A percentile compares a stretch with the other conserved stretches of the same genome.
phyloP scores from a whole-genome alignment of 2,888 invertebrate species.

The Leptodirus hochenwartii region DNA sequence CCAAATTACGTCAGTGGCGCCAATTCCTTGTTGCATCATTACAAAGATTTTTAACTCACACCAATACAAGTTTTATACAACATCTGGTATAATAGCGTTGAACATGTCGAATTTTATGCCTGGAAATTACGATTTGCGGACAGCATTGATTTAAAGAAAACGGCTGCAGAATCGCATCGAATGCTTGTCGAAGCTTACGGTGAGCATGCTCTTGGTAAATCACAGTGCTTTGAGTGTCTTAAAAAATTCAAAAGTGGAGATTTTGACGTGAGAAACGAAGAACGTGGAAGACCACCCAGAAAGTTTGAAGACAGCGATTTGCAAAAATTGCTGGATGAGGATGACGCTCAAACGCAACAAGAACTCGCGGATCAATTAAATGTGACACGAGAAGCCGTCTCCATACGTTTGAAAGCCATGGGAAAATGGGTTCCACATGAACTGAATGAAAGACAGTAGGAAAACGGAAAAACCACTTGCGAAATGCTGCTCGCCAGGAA shows the following conservation, averaged over 20 bases:
- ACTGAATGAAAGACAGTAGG: constrained; percentile 11
- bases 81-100: too few relatives aligned
- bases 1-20: too few relatives aligned
- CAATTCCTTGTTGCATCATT: too few relatives aligned
- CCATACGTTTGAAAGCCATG: constrained; percentile 14
- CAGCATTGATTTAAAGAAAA: constrained; percentile 12
- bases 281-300: constrained; percentile 6
- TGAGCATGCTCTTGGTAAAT: constrained; percentile 10
- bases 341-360: constrained; percentile 6
- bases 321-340: constrained; percentile 4
- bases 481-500: not conserved
- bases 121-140: constrained; percentile 18
- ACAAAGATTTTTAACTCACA: constrained; percentile 10
- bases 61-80: constrained; percentile 5
- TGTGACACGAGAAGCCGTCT: constrained; percentile 12
- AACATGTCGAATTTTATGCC: constrained; percentile 18
- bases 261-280: constrained; percentile 9
- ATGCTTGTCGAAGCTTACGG: constrained; percentile 9
- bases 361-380: constrained; percentile 9
- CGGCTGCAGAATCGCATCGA: constrained; percentile 7
- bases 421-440: constrained; percentile 15
- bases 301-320: too few relatives aligned
- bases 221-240: constrained; percentile 12
- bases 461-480: constrained; percentile 13
- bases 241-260: constrained; percentile 9